Base-by-base conservation (phyloP, 2,797 vertebrate genomes). In the Kryptolebias ocellatus region DNA sequence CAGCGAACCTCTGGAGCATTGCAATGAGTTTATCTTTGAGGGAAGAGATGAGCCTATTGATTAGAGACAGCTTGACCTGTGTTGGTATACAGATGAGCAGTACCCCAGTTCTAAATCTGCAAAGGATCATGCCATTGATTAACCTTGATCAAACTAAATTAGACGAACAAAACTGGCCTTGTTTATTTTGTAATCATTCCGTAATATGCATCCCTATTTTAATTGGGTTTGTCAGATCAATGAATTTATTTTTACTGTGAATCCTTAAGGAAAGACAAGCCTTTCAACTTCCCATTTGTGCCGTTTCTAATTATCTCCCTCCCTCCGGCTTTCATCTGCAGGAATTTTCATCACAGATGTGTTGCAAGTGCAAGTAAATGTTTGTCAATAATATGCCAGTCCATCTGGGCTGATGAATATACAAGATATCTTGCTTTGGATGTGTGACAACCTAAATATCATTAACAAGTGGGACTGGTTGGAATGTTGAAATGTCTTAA, bases 1-100 rank as follows among this genome's bases (percentile, higher is more conserved):
- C 60, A 53, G 28, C 56, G 53, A 74, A 82, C 78, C 69, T 78
- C 80, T 62, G 77, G 77, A 85, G 87, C 87, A 89, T 90, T 87
- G 78, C 85, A 87, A 88, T 88, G 85, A 90, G 81, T 83, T 83
- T 42, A 74, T 81, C 74, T 83, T 74, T 79, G 85, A 85, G 71
- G 49, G 62, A 67, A 79, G 79, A 80, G 74, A 88, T 85, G 76
- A 64, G 66, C 66, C 68, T 77, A 88, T 91, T 84, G 86, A 91
- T 89, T 81, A 81, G 65, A 79, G 63, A 68, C 57, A 16, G 80
- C 58, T 81, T 83, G 81, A 90, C 83, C 86, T 82, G 72, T 74
- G 70, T 49, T 72, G 63, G 55, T 51, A 12, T 42, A 72, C 78
- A 81, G 74, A 80, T 65, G 77, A 83, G 68, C 74, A 64, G 60